Conservation (phyloP, 1,140 invertebrate genomes). For the Aphaenogaster floridana region DNA sequence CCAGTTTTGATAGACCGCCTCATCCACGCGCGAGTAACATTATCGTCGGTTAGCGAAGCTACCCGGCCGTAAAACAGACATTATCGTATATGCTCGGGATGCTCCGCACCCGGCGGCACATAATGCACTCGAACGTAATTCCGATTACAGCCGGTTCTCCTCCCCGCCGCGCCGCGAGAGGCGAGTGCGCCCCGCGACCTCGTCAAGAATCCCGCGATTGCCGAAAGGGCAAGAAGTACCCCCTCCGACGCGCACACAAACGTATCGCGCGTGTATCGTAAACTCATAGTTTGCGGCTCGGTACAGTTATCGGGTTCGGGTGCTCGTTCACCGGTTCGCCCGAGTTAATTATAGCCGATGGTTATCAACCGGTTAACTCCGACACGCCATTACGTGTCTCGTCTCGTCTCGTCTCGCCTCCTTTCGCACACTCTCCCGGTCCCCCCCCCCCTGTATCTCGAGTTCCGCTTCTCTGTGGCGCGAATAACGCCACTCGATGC, state of each 20-base stretch:
- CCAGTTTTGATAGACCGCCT: not conserved
- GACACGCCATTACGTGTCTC: constrained; percentile 87
- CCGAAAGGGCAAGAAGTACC: constrained; percentile 38
- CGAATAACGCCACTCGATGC: constrained; percentile 64
- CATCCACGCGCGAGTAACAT: constrained; percentile 19
- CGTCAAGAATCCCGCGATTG: constrained; percentile 48
- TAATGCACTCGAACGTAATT: constrained; percentile 53
- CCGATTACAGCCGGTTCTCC: constrained; percentile 47
- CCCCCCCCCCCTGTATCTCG: constrained; percentile 22
- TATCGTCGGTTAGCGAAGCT: constrained; percentile 24
- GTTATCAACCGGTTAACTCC: constrained; percentile 87
- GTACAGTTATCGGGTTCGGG: constrained; percentile 81
- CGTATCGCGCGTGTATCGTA: constrained; percentile 28
- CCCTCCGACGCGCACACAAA: constrained; percentile 50
- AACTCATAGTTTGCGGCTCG: constrained; percentile 64
- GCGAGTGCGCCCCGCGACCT: not conserved
- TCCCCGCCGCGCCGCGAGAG: constrained; percentile 49
- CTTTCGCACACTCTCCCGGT: constrained; percentile 25
- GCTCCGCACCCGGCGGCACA: not conserved
- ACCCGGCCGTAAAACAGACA: constrained; percentile 41
- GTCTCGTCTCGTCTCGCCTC: constrained; percentile 78
- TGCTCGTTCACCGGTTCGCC: constrained; percentile 85
- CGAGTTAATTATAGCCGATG: constrained; percentile 88
- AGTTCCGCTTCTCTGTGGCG: constrained; percentile 68
- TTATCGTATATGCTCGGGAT: constrained; percentile 36